Conservation (phyloP, 2,113 vertebrate species). For the Atrichornis clamosus region DNA sequence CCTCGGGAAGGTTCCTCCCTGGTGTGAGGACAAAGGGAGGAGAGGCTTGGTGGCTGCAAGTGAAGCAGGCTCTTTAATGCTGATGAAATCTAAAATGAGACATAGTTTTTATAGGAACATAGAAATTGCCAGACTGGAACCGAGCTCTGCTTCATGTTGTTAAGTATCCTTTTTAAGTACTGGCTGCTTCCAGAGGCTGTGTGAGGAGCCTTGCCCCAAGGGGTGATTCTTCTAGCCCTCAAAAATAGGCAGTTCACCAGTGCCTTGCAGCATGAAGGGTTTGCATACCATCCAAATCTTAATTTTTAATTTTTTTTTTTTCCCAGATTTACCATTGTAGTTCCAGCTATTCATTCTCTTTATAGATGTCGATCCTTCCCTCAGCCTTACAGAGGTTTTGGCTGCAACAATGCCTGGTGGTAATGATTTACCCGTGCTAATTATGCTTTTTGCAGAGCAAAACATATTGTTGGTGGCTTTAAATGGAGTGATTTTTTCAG, state of each 20-base stretch:
- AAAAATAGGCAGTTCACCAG: not conserved
- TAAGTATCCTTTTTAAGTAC: not conserved
- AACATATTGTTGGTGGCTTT: not conserved
- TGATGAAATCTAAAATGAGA: not conserved
- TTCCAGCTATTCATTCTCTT: not conserved
- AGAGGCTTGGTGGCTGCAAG: not conserved
- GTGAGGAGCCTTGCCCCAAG: not conserved
- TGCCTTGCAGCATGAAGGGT: not conserved
- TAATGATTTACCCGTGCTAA: slow-evolving; percentile 36
- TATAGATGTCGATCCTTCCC: not conserved
- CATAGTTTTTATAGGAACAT: slow-evolving; percentile 17
- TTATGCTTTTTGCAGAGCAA: not conserved
- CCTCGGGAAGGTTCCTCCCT: not conserved
- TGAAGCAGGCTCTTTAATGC: not conserved
- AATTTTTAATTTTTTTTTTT: not conserved
- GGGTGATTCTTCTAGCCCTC: not conserved
- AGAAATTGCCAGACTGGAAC: slow-evolving; percentile 43
- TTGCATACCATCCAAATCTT: not conserved
- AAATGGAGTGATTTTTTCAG: slow-evolving; percentile 15
- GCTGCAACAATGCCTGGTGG: not conserved
- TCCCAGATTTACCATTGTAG: not conserved
- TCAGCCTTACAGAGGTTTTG: not conserved
- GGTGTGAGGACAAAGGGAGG: not conserved
- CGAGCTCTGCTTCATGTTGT: not conserved
- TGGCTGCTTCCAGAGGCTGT: not conserved